Base-by-base conservation (phyloP, 2,888 invertebrate species). In the Boloria euphrosyne region DNA sequence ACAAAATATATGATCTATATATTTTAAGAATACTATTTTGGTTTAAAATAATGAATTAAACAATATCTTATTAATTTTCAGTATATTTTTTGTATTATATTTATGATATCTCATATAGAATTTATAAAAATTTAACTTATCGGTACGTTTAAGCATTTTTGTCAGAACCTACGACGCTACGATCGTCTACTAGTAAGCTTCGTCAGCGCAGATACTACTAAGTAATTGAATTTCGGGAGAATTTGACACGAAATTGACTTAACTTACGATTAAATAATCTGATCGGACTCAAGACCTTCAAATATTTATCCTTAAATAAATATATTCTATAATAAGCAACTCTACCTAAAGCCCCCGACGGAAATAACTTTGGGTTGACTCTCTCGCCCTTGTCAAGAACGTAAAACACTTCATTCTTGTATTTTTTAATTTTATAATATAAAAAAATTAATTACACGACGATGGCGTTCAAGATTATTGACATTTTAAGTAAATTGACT, bases 161-260 rank as follows among this genome's bases (percentile, higher is more conserved):
- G 65, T 71, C 76, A 81, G 82, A 83, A 82, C 78, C 80, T 83
- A 85, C 79, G 77, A 73, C 78, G 73, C 74, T 72, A 80, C 74
- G 67, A 66, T 72, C 72, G 76, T 79, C 79, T 84, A 80, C 80
- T 75, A 78, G 80, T 78, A 82, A 82, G 75, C 76, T 71, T 77
- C 73, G 74, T 78, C 80, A 81, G 74, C 71, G 69, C 70, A 73
- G 72, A 76, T 74, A 76, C 64, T 90, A 90, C 90, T 87, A 87
- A 90, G 85, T 91, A 91, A 91, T 91, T 91, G 91, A 91, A 89
- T 91, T 90, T 91, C 90, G 91, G 91, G 91, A 91, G 91, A 92
- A 90, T 91, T 90, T 90, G 88, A 90, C 89, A 87, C 88, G 85
- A 90, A 90, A 90, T 91, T 90, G 88, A 90, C 90, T 87, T 86